Percentiles rank a stretch among this genome's conserved stretches.
Evolutionary conservation across 2,888 invertebrate genomes (phyloP).

Genomic region (Coleophora flavipennella): DNA sequence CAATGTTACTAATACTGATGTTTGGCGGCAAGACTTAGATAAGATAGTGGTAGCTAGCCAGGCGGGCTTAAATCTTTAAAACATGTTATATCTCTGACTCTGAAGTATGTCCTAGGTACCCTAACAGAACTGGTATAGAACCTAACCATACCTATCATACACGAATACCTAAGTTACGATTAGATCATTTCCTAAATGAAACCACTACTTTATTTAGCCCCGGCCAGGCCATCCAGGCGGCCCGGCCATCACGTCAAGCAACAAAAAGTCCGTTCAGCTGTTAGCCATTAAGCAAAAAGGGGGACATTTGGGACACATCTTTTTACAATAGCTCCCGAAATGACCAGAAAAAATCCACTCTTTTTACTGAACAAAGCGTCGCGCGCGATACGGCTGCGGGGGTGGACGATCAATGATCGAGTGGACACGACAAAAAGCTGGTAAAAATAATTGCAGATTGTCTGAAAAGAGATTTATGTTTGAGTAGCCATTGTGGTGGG

Average conservation of each 20-base stretch:
- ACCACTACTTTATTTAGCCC: slow-evolving; percentile 37
- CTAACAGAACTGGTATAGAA: too few species aligned
- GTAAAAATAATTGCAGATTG: slow-evolving; percentile 64
- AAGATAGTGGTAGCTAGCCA: too few species aligned
- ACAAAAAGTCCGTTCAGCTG: slow-evolving; percentile 45
- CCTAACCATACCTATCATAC: too few species aligned
- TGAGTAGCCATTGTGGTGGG: slow-evolving; percentile 60
- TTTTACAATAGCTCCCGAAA: slow-evolving; percentile 63
- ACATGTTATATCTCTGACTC: too few species aligned
- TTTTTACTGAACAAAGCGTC: slow-evolving; percentile 53
- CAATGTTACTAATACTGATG: too few species aligned
- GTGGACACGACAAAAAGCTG: slow-evolving; percentile 38
- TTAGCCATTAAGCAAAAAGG: slow-evolving; percentile 49
- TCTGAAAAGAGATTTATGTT: slow-evolving; percentile 63
- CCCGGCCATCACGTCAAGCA: slow-evolving; percentile 19
- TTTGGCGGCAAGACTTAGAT: too few species aligned
- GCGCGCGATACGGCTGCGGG: slow-evolving; percentile 62
- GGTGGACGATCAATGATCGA: slow-evolving; percentile 65
- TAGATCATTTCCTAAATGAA: too few species aligned
- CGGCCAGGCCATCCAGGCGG: too few species aligned
- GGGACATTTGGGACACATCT: slow-evolving; percentile 55
- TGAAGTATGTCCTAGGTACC: too few species aligned
- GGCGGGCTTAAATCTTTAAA: too few species aligned
- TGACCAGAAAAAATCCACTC: slow-evolving; percentile 64
- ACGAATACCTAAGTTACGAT: too few species aligned